A percentile compares a stretch with the other conserved stretches of the same genome.
phyloP scores from a whole-genome alignment of 2,888 invertebrate genomes.

The Ctena decussata region DNA sequence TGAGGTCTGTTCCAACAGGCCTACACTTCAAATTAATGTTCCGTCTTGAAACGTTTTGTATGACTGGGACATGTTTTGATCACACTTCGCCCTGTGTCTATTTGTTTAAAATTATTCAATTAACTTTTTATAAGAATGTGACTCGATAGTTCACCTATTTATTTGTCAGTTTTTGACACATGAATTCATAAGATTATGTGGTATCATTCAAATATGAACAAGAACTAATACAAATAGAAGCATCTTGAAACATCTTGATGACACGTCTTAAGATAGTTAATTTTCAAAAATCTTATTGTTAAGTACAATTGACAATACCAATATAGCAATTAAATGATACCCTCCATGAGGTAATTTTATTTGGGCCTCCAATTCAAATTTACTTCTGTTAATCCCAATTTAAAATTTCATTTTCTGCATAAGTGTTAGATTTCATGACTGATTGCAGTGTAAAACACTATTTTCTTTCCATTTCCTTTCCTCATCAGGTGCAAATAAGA shows the following conservation, averaged over 20 bases:
- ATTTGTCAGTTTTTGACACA: conserved; percentile 3
- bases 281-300: neutral
- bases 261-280: neutral
- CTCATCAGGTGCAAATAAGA: too few relatives aligned
- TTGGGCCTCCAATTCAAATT: neutral
- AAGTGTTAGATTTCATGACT: neutral
- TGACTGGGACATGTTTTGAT: neutral
- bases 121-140: neutral
- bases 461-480: too few relatives aligned
- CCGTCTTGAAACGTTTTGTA: neutral
- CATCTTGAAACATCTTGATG: conserved; percentile 2
- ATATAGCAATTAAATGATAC: conserved; percentile 7
- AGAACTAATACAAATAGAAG: neutral
- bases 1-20: too few relatives aligned
- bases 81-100: neutral
- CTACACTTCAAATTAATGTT: too few relatives aligned
- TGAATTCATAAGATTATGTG: neutral
- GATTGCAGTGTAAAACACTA: too few relatives aligned
- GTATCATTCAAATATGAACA: neutral
- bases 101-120: neutral
- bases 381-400: neutral
- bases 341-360: conserved; percentile 1
- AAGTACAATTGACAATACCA: neutral
- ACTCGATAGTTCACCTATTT: neutral
- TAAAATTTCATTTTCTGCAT: neutral